Conservation (phyloP, 2,888 invertebrate genomes). For the Melanophora roralis region DNA sequence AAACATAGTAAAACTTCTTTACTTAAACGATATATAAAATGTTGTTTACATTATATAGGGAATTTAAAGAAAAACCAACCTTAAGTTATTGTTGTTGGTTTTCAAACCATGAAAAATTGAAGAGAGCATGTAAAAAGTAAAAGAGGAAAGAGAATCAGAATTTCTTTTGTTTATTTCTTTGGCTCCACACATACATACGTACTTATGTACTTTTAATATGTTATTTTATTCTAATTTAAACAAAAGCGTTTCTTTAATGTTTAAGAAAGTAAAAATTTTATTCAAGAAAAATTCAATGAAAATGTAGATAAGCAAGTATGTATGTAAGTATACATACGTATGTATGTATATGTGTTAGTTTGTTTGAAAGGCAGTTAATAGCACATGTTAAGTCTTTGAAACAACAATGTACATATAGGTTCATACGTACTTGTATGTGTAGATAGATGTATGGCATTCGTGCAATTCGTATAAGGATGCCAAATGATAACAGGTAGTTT, state of each 20-base stretch:
- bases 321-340: neutral
- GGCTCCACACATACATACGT: too few relatives aligned
- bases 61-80: neutral
- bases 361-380: constrained; percentile 5
- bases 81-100: neutral
- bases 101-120: neutral
- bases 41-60: neutral
- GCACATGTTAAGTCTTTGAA: constrained; percentile 48
- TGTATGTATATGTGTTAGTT: neutral
- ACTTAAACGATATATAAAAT: neutral
- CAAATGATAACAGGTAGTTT: too few relatives aligned
- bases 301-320: neutral
- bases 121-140: neutral
- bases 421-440: neutral
- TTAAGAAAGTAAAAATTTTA: neutral
- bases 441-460: constrained; percentile 1
- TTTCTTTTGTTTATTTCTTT: neutral
- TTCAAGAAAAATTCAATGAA: too few relatives aligned
- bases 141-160: neutral
- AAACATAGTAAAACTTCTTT: constrained; percentile 31
- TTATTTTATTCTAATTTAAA: constrained; percentile 14
- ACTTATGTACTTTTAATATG: constrained; percentile 31
- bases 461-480: too few relatives aligned
- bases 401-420: neutral
- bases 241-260: neutral